phyloP scores from a whole-genome alignment of 2,888 invertebrate species.

The Panopea generosa region DNA sequence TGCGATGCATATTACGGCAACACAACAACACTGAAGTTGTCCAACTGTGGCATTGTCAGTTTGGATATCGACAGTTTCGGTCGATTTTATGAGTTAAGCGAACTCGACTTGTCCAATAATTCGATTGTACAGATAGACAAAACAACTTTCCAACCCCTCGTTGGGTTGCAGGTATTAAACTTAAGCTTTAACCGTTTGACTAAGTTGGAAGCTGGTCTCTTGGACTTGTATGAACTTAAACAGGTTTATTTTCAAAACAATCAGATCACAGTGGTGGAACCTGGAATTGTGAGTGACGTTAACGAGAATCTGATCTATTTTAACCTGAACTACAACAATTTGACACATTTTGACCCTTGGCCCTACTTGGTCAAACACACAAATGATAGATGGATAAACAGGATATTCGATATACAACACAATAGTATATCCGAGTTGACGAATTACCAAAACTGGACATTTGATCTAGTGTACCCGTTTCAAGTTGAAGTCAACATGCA shows the following conservation, averaged over 20 bases:
- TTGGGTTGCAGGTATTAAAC: conserved; percentile 33
- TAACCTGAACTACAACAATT: conserved; percentile 49
- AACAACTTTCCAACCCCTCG: conserved; percentile 45
- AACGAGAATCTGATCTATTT: conserved; percentile 37
- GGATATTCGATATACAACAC: conserved; percentile 47
- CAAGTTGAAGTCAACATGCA: conserved; percentile 50
- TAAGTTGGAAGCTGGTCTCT: conserved; percentile 22
- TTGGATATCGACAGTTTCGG: conserved; percentile 27
- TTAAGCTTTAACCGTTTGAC: conserved; percentile 34
- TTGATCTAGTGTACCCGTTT: conserved; percentile 52
- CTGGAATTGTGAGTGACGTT: conserved; percentile 50
- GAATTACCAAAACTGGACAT: conserved; percentile 61
- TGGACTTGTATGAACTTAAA: conserved; percentile 28
- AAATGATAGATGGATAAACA: conserved; percentile 8
- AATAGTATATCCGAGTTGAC: conserved; percentile 51
- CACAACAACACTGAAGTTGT: background rate
- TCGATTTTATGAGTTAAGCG: conserved; percentile 19
- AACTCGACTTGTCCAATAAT: conserved; percentile 39
- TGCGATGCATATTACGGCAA: background rate
- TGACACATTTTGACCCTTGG: conserved; percentile 65
- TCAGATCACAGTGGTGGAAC: conserved; percentile 55
- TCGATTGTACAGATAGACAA: conserved; percentile 30
- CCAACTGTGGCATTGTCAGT: conserved; percentile 4
- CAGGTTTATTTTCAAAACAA: conserved; percentile 49
- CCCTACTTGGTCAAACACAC: conserved; percentile 51